phyloP scores from a whole-genome alignment of 2,113 vertebrate genomes.

The Puma concolor region DNA sequence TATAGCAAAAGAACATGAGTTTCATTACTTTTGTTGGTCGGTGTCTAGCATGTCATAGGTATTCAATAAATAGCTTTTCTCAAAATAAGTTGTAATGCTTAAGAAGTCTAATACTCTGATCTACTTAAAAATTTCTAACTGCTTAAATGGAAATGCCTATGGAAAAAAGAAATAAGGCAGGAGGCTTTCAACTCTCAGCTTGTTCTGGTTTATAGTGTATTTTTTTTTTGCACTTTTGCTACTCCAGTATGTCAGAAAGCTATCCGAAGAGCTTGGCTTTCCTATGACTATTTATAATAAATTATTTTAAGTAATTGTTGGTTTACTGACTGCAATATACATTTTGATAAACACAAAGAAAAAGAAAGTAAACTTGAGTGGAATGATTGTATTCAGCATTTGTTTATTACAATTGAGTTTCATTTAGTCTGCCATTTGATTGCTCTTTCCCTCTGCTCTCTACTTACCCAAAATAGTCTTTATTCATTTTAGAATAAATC shows the following conservation, averaged over 20 bases:
- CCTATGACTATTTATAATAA: conserved; percentile 53
- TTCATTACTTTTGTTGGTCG: background rate
- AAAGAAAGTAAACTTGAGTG: background rate
- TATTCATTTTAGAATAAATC: background rate
- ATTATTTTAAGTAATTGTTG: background rate
- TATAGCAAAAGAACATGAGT: background rate
- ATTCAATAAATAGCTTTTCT: background rate
- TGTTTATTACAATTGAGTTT: background rate
- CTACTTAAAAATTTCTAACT: background rate
- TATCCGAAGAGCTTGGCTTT: conserved; percentile 52
- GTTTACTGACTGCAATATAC: background rate
- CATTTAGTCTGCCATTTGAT: background rate
- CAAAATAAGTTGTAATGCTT: background rate
- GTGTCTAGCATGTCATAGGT: background rate
- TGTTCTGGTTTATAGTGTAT: background rate
- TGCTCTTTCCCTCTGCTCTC: background rate
- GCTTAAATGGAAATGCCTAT: background rate
- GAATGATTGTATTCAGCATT: background rate
- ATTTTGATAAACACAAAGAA: conserved; percentile 32
- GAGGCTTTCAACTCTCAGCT: background rate
- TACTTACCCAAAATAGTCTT: background rate
- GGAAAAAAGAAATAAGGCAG: background rate
- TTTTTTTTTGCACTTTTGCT: conserved; percentile 32
- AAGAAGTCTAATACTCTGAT: background rate
- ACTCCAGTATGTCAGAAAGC: conserved; percentile 53